Conservation (phyloP, 2,888 invertebrate species). For the Eutolmus rufibarbis region DNA sequence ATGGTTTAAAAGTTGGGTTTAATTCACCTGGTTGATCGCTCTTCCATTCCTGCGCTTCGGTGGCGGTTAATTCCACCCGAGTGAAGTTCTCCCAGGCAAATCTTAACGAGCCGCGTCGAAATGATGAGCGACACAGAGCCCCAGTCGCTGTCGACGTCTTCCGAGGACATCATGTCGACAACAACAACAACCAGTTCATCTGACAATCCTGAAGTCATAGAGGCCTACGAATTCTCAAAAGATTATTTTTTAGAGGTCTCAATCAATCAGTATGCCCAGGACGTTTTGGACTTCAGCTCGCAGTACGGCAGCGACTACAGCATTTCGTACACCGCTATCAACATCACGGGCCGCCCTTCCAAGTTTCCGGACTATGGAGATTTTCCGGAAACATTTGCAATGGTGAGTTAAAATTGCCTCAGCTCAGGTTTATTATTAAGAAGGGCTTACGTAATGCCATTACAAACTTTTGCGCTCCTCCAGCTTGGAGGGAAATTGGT, state of each 20-base stretch:
- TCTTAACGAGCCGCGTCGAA: background rate
- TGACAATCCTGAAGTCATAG: constrained; percentile 45
- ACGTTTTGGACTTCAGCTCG: constrained; percentile 84
- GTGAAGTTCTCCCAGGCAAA: background rate
- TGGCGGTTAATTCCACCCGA: background rate
- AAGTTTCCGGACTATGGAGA: constrained; percentile 91
- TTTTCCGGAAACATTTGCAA: constrained; percentile 87
- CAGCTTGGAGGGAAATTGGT: background rate
- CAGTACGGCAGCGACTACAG: constrained; percentile 89
- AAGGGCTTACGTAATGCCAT: background rate
- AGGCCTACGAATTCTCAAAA: constrained; percentile 43
- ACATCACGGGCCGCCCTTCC: constrained; percentile 82
- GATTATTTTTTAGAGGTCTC: constrained; percentile 49
- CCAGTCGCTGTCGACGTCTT: constrained; percentile 1
- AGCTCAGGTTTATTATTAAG: background rate
- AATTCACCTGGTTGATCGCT: background rate
- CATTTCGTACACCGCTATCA: constrained; percentile 87
- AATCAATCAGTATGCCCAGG: constrained; percentile 79
- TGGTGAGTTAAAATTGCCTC: constrained; percentile 66
- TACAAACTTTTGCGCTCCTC: background rate
- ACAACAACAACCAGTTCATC: constrained; percentile 43
- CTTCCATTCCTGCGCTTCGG: background rate
- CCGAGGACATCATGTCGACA: constrained; percentile 32
- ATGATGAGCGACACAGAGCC: constrained; percentile 32
- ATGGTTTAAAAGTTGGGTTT: background rate